Base-by-base conservation (phyloP, 2,888 invertebrate genomes). In the Blera fallax region DNA sequence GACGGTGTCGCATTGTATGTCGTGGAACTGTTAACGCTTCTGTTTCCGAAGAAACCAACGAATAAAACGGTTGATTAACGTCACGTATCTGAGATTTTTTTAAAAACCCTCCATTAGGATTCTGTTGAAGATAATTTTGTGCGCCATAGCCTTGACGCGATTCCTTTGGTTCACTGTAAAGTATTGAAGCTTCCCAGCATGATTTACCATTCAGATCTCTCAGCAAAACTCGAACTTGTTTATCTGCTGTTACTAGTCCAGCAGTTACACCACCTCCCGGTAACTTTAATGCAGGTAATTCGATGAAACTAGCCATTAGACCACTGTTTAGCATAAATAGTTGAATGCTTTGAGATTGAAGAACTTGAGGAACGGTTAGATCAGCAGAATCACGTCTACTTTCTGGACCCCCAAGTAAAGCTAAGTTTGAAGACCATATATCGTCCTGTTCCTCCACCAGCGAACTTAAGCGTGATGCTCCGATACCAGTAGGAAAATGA, bases 401-500 rank as follows among this genome's bases (percentile, higher is more conserved):
- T 11, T 91, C 90, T 4, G 87, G 88, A 37, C 80, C 83, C 6
- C 88, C 89, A 21, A 73, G 73, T 24, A 52, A 48, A 24, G 62
- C 60, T 21, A 37, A 16, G n/a, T 64, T 80, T 18, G 50, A 32
- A 24, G 87, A 58, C 45, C 87, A 82, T 5, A 96, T 94, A 92
- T 99, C 98, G 91, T 98, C 98, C 89, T 97, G 95, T 92, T 99
- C 99, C 88, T 97, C 96, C 11, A 98, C 98, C 89, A 96, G 93
- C 0, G 98, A 98, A 87, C 97, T 97, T 21, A 98, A 93, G 82
- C 97, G 94, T 56, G 98, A 96, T 0, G 98, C 97, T 67, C 97
- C 97, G 60, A 96, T 95, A 83, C 97, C 97, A 93, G 97, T 95
- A 11, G 99, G 99, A 93, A 98, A 99, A 91, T 99, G 98, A 0